Conservation (phyloP, 2,888 invertebrate species). For the Lepidonotus clava region DNA sequence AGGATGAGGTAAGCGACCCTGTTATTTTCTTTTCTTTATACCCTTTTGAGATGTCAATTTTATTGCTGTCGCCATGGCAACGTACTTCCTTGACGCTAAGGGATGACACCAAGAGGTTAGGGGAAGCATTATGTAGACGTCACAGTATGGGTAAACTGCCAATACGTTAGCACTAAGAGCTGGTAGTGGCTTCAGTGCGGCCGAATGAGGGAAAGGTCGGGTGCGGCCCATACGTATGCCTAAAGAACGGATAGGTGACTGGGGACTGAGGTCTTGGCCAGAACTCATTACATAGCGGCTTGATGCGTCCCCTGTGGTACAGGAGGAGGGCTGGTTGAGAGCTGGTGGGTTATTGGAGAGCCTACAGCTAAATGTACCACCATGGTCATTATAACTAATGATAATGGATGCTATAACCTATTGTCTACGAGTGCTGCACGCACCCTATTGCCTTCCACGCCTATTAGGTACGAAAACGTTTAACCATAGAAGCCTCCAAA, state of each 20-base stretch:
- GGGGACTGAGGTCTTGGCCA: neutral
- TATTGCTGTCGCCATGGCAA: neutral
- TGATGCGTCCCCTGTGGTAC: neutral
- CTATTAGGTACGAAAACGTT: too few relatives aligned
- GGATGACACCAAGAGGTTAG: too few relatives aligned
- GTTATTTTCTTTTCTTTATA: neutral
- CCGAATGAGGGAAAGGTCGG: too few relatives aligned
- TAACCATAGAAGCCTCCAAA: too few relatives aligned
- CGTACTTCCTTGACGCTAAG: too few relatives aligned
- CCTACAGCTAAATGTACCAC: neutral
- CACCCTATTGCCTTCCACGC: too few relatives aligned
- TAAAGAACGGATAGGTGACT: slow-evolving; percentile 10
- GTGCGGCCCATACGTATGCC: too few relatives aligned
- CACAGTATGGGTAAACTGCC: too few relatives aligned
- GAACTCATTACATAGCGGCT: neutral
- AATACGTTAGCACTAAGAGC: too few relatives aligned
- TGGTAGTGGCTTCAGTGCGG: too few relatives aligned
- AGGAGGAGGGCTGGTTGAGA: neutral
- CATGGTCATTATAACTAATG: slow-evolving; percentile 9
- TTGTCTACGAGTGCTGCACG: neutral
- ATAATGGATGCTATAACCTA: neutral
- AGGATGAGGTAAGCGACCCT: neutral
- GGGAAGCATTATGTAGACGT: too few relatives aligned
- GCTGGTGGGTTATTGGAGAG: neutral
- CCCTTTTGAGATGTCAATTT: too few relatives aligned